phyloP scores from a whole-genome alignment of 2,113 vertebrate genomes.

The Ameiurus melas region DNA sequence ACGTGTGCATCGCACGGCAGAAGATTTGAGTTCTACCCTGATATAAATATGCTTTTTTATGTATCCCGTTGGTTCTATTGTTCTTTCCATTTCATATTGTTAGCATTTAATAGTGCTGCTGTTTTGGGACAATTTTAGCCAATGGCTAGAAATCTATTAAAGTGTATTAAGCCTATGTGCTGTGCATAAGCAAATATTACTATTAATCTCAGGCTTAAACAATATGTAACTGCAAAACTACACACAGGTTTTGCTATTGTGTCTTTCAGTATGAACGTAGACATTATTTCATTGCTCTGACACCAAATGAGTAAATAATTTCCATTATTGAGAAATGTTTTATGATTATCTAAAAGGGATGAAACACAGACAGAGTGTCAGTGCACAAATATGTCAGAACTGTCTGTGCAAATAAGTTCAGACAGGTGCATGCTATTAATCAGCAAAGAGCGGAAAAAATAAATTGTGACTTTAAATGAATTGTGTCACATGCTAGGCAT shows the following conservation, averaged over 20 bases:
- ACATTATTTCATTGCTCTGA: background rate
- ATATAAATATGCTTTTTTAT: background rate
- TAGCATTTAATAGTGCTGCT: background rate
- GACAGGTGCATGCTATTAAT: slow-evolving; percentile 35
- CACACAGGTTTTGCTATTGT: background rate
- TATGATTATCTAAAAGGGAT: background rate
- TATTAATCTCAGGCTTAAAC: background rate
- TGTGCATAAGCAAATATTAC: background rate
- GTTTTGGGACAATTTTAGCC: background rate
- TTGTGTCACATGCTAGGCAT: slow-evolving; percentile 25
- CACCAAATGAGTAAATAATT: slow-evolving; percentile 24
- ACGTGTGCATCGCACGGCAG: background rate
- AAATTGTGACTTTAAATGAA: slow-evolving; percentile 20
- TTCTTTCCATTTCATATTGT: background rate
- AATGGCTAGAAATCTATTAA: background rate
- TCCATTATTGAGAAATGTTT: slow-evolving; percentile 22
- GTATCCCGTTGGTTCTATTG: background rate
- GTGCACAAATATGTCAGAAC: slow-evolving; percentile 18
- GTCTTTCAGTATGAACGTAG: background rate
- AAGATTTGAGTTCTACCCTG: background rate
- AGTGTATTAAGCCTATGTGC: background rate
- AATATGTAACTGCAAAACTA: background rate
- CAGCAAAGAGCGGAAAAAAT: background rate
- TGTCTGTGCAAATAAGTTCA: slow-evolving; percentile 14
- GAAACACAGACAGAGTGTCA: background rate